Conservation (phyloP, 1,140 invertebrate species). For the Pachypeltis micranthus region DNA sequence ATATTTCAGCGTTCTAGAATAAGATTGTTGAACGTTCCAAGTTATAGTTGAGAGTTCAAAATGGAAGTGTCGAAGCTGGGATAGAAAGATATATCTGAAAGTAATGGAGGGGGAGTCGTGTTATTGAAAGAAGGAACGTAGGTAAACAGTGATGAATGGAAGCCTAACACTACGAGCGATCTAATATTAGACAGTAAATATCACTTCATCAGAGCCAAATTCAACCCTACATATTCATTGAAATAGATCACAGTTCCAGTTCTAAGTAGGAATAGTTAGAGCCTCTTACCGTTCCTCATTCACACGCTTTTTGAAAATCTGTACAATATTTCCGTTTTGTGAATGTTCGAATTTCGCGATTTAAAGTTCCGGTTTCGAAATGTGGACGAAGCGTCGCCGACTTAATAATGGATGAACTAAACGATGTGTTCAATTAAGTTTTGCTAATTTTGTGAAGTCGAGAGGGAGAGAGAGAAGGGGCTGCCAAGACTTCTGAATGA, state of each 20-base stretch:
- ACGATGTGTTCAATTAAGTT: not conserved
- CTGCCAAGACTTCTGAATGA: not conserved
- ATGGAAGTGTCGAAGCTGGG: too few relatives aligned
- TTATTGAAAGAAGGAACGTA: too few relatives aligned
- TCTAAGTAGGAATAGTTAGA: not conserved
- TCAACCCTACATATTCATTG: not conserved
- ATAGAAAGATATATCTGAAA: too few relatives aligned
- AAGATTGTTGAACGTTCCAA: too few relatives aligned
- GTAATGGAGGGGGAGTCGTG: too few relatives aligned
- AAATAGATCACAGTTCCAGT: not conserved
- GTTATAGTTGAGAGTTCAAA: too few relatives aligned
- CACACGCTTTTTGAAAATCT: not conserved
- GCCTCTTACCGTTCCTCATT: not conserved
- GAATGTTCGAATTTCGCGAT: too few relatives aligned
- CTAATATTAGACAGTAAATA: constrained; percentile 6
- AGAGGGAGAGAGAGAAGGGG: not conserved
- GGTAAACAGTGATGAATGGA: not conserved
- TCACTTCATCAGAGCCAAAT: not conserved
- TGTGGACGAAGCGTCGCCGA: not conserved
- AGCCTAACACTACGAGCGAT: not conserved
- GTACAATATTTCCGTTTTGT: too few relatives aligned
- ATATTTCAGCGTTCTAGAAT: too few relatives aligned
- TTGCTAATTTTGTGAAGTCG: not conserved
- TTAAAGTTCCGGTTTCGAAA: too few relatives aligned
- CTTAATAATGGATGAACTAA: not conserved